Evolutionary conservation across 1,140 invertebrate genomes (phyloP).

Genomic region (Orius insidiosus): DNA sequence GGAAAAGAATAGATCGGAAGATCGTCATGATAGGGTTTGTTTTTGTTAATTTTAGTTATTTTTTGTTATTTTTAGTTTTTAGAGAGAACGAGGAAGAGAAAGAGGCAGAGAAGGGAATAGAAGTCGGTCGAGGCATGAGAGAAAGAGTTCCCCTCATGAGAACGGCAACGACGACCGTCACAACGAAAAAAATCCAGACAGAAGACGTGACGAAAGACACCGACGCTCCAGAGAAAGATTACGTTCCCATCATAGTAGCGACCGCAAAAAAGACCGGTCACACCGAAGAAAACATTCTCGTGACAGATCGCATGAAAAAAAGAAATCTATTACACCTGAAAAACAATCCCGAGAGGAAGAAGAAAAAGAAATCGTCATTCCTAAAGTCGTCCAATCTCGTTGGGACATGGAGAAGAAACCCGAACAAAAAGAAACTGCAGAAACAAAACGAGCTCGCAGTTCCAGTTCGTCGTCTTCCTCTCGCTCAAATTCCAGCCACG

Average conservation of each 20-base stretch:
- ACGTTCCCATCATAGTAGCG: slow-evolving; percentile 1
- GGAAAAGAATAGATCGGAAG: slow-evolving; percentile 3
- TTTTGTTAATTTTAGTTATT: too few species aligned
- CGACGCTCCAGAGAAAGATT: slow-evolving; percentile 5
- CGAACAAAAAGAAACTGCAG: slow-evolving; percentile 1
- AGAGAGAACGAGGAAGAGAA: slow-evolving; percentile 6
- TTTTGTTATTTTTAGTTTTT: too few species aligned
- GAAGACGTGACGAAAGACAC: slow-evolving; percentile 9
- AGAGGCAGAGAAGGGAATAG: slow-evolving; percentile 7
- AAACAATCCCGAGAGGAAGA: too few species aligned
- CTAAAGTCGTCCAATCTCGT: too few species aligned
- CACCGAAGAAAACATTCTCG: background rate
- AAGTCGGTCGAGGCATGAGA: slow-evolving; percentile 5
- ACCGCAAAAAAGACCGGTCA: background rate
- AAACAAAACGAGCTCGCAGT: slow-evolving; percentile 10
- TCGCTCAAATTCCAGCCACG: slow-evolving; percentile 8
- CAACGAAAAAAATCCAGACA: background rate
- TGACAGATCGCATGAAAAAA: too few species aligned
- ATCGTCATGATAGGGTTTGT: background rate
- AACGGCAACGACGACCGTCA: background rate
- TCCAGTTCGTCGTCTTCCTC: slow-evolving; percentile 8
- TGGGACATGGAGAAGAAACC: too few species aligned
- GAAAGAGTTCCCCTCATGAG: slow-evolving; percentile 1
- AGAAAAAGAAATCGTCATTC: too few species aligned
- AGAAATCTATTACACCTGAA: too few species aligned